Base-by-base conservation (phyloP, 2,797 vertebrate species). In the Aplochiton taeniatus region DNA sequence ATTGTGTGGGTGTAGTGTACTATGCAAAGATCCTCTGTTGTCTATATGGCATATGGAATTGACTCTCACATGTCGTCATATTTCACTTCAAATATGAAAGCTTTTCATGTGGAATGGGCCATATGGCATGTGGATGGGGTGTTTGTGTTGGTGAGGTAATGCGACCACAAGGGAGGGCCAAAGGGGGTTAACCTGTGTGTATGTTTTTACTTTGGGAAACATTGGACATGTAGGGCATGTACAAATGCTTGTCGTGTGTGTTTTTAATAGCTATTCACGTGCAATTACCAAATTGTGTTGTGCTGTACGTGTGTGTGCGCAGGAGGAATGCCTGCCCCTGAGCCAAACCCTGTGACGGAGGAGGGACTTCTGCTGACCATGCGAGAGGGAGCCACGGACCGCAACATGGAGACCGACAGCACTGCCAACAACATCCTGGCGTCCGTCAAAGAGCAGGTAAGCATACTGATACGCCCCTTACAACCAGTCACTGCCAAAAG, bases 371-470 rank as follows among this genome's bases (percentile, higher is more conserved):
- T 86, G 8, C 91, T 94, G 88, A 91, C 90, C 80, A 73, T 87
- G 8, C 93, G 91, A 84, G 89, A 94, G 85, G 63, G 87, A 74
- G 91, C 93, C 76, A 74, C 92, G 70, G 91, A 90, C 87, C 90
- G 90, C 65, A 90, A 85, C 88, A 95, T 96, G 95, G 95, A 97
- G 88, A 72, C 92, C 13, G 95, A 98, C 84, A 92, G 87, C 71
- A 96, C 95, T 53, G 95, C 97, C 86, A 98, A 95, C 47, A 96
- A 95, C 90, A 97, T 99, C 88, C 84, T 99, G 82, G 97, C 97
- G 78, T 99, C 97, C 9, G 97, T 99, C 50, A 99, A 99, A 93
- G 97, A 99, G 82, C 97, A 99, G 96, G 97, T 94, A 87, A 53
- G 4, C 42, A 58, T 55, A 57, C 66, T 47, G 44, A 52, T 68